Percentiles rank a stretch among this genome's conserved stretches.
Conservation (phyloP, 2,888 invertebrate species). For the Clostera curtula region DNA sequence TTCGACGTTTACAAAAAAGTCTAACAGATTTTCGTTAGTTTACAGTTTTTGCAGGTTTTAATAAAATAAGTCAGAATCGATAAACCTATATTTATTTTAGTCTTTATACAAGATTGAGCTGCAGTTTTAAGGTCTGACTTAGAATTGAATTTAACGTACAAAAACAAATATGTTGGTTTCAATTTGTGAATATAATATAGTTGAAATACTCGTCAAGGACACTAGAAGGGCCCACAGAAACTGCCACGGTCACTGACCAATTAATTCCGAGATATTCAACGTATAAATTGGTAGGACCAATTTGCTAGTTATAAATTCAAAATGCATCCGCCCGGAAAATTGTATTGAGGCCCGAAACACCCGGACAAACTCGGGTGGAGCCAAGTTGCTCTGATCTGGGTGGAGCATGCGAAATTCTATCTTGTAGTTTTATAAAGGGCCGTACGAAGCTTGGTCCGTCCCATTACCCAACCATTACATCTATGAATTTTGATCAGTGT, state of each 20-base stretch:
- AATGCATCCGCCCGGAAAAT: slow-evolving; percentile 69
- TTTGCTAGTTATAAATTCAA: slow-evolving; percentile 74
- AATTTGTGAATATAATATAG: no score
- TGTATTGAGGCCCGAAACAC: slow-evolving; percentile 59
- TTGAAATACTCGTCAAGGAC: no score
- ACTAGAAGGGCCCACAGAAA: slow-evolving; percentile 30
- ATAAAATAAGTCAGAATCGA: no score
- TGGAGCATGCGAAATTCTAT: slow-evolving; percentile 30
- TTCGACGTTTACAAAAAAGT: no score
- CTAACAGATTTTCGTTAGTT: no score
- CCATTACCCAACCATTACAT: slow-evolving; percentile 34
- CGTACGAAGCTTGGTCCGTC: slow-evolving; percentile 48
- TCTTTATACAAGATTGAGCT: no score
- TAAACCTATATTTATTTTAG: no score
- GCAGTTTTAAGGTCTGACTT: no score
- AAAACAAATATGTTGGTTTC: no score
- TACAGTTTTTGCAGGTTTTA: no score
- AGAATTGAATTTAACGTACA: no score
- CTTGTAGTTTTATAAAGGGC: slow-evolving; percentile 41
- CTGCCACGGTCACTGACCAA: slow-evolving; percentile 49
- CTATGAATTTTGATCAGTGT: slow-evolving; percentile 27
- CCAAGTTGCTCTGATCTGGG: slow-evolving; percentile 19
- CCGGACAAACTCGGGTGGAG: slow-evolving; percentile 33
- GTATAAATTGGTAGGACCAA: slow-evolving; percentile 66
- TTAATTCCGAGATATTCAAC: slow-evolving; percentile 68